Percentiles rank a stretch among this genome's conserved stretches.
Conservation (phyloP, 2,888 invertebrate genomes). For the Limenitis camilla region DNA sequence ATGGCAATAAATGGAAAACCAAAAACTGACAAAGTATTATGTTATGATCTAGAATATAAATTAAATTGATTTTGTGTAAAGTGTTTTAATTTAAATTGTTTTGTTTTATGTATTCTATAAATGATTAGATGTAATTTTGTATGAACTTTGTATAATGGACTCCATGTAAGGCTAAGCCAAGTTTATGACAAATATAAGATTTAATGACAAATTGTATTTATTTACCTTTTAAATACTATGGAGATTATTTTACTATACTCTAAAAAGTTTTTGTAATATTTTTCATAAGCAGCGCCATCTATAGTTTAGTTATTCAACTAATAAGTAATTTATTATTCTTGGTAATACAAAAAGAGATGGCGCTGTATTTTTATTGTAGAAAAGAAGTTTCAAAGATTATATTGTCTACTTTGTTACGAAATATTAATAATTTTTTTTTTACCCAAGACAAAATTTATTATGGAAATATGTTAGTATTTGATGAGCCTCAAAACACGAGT, state of each 20-base stretch:
- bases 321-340: too few species aligned
- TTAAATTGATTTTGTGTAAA: slow-evolving; percentile 4
- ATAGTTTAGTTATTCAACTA: neutral
- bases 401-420: neutral
- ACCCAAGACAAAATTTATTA: neutral
- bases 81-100: neutral
- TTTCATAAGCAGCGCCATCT: too few species aligned
- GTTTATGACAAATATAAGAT: slow-evolving; percentile 9
- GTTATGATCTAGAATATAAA: slow-evolving; percentile 10
- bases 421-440: neutral
- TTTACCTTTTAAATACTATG: neutral
- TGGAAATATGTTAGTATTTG: too few species aligned
- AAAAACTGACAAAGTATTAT: slow-evolving; percentile 19
- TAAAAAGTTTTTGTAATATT: too few species aligned
- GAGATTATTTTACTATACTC: too few species aligned
- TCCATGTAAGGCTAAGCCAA: slow-evolving; percentile 6
- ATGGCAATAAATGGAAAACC: neutral
- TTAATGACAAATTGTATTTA: slow-evolving; percentile 2
- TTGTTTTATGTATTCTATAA: neutral
- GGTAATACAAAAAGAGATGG: neutral
- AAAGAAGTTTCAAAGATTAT: neutral
- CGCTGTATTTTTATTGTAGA: neutral
- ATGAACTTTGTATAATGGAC: slow-evolving; percentile 12
- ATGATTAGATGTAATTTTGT: slow-evolving; percentile 6
- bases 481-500: too few species aligned